Evolutionary conservation across 2,113 vertebrate species (phyloP).

Genomic region (Labeo rohita): DNA sequence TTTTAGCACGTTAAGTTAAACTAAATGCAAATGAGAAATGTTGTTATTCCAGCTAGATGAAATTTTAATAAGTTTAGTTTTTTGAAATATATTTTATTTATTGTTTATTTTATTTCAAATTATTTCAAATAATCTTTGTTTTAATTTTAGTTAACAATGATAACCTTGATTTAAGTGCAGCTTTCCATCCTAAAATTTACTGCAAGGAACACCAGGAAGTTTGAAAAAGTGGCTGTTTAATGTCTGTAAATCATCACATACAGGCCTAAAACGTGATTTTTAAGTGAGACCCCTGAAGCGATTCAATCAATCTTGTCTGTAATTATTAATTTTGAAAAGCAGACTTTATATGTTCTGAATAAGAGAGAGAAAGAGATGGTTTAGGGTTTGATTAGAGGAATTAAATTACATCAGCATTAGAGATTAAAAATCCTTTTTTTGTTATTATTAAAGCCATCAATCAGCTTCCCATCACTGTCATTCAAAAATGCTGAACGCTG

Average conservation of each 20-base stretch:
- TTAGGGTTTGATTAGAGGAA: neutral
- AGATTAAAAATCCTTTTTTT: slow-evolving; percentile 18
- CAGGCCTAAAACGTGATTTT: neutral
- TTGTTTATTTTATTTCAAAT: too few species aligned
- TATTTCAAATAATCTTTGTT: too few species aligned
- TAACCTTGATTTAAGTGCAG: too few species aligned
- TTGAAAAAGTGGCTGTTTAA: neutral
- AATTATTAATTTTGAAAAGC: neutral
- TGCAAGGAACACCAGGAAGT: neutral
- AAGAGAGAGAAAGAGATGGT: neutral
- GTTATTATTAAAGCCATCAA: slow-evolving; percentile 57
- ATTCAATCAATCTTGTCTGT: neutral
- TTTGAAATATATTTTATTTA: too few species aligned
- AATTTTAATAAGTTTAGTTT: too few species aligned
- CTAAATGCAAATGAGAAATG: neutral
- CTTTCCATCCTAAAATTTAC: neutral
- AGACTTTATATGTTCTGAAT: neutral
- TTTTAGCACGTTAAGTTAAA: neutral
- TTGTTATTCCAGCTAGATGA: neutral
- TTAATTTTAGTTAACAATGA: too few species aligned
- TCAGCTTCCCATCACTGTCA: slow-evolving; percentile 46
- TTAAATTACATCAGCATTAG: slow-evolving; percentile 14
- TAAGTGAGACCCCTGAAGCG: neutral
- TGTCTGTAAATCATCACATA: neutral
- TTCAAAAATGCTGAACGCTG: slow-evolving; percentile 44